These are phyloP conservation scores for Copsychus sechellarum DNA, from an alignment of 2,113 vertebrate species.

Conservation along the genomic window DNA sequence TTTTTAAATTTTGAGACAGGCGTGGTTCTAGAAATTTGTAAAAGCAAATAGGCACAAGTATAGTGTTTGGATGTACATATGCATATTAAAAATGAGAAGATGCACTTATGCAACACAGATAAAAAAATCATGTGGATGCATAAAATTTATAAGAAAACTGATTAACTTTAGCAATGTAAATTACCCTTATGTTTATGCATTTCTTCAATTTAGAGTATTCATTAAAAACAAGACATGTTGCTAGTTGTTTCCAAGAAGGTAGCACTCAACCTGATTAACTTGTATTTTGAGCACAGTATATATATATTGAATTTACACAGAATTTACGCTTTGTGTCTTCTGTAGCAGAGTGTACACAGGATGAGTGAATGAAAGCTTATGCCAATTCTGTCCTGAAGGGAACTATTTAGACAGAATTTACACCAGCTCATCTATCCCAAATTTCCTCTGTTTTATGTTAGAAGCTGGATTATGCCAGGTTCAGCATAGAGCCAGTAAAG, in stretches of 20 bases:
- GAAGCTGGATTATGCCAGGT: neutral
- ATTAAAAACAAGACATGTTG: constrained; percentile 48
- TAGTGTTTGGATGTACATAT: neutral
- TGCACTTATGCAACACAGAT: constrained; percentile 48
- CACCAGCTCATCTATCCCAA: neutral
- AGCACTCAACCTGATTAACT: constrained; percentile 48
- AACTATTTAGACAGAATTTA: neutral
- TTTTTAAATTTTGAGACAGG: neutral
- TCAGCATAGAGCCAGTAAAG: neutral
- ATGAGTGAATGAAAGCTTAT: neutral
- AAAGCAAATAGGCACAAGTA: neutral
- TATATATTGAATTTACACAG: neutral
- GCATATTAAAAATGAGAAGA: constrained; percentile 20
- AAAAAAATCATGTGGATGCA: constrained; percentile 64
- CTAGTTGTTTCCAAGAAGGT: constrained; percentile 47
- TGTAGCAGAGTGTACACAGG: neutral
- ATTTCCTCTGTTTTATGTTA: neutral
- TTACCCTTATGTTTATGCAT: constrained; percentile 71
- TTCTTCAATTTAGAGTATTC: constrained; percentile 64
- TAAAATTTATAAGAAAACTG: constrained; percentile 63
- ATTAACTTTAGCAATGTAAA: constrained; percentile 71
- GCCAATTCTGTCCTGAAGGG: neutral
- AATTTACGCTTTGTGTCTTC: neutral
- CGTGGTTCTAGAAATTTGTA: neutral
- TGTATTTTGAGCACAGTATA: neutral